Base-by-base conservation (phyloP, 1,140 invertebrate species). In the Heliconius congener region DNA sequence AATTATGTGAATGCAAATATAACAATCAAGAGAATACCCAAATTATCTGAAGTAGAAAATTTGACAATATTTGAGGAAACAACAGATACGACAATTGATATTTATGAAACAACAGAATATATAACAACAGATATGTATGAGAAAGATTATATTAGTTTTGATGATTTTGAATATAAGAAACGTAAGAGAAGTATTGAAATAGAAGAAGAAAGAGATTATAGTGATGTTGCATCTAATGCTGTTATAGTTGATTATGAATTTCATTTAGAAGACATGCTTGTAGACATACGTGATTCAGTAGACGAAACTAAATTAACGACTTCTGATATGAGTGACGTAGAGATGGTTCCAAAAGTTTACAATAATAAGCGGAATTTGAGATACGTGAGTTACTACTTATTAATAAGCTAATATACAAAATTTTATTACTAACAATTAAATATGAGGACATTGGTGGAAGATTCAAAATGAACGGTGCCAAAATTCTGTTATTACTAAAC, bases 1-100 rank as follows among this genome's bases (percentile, higher is more conserved):
- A 92, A 87, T 72, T 94, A 93, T 79, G 83, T 92, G 6, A 90
- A 88, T 52, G 87, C 91, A 1, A 92, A 94, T 82, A 90, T 94
- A 50, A 94, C 91, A 5, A 93, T 94, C 19, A 92, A 86, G 82
- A 81, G 87, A 27, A 94, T 94, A 80, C 88, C 91, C 5, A 93
- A 87, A 8, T 83, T 92, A 83, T 89, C 90, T 8, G 91, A 94
- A 84, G 73, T 92, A n/a, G 70, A 75, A 11, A 87, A 90, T 76
- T 18, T 86, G 1, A 88, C 86, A 23, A 74, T 86, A 18, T 73
- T 88, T 8, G 83, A 91, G 76, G 86, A 88, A 66, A 87, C 79
- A n/a, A 89, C 87, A 1, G 74, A 86, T 86, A 87, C 73, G 76
- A 89, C 87, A 1, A 91, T 88, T 16, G 86, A 87, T 76, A 11